These are phyloP conservation scores for Lasiommata megera DNA, from an alignment of 2,888 invertebrate species.

Conservation along the genomic window DNA sequence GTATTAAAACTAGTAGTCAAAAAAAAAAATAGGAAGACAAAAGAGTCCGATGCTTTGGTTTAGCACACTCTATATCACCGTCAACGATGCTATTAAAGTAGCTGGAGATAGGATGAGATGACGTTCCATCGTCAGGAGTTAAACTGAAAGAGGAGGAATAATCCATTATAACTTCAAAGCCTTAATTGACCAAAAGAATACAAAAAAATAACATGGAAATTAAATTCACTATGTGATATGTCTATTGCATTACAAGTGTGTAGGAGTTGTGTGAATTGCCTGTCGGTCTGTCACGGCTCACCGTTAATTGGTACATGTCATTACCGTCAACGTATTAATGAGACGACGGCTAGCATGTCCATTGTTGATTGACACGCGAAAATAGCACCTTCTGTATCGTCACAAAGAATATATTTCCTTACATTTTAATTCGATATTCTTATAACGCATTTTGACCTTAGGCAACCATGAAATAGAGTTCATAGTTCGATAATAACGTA, in stretches of 20 bases:
- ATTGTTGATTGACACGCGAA: slow-evolving; percentile 12
- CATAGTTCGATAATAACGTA: not conserved
- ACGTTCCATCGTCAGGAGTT: too few species aligned
- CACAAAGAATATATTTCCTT: slow-evolving; percentile 12
- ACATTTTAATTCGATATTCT: slow-evolving; percentile 2
- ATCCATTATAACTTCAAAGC: too few species aligned
- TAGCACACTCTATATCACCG: too few species aligned
- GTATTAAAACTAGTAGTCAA: too few species aligned
- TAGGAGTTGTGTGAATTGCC: slow-evolving; percentile 43
- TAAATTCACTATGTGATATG: slow-evolving; percentile 4
- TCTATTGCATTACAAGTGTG: slow-evolving; percentile 23
- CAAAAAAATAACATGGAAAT: not conserved
- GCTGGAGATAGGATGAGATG: too few species aligned
- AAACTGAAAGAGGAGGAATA: too few species aligned
- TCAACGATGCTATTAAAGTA: too few species aligned
- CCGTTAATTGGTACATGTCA: slow-evolving; percentile 41
- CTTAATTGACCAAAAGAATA: not conserved
- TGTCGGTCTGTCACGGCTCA: slow-evolving; percentile 37
- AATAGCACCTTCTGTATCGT: slow-evolving; percentile 4
- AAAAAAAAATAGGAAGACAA: too few species aligned
- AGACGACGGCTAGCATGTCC: slow-evolving; percentile 22
- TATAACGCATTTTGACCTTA: not conserved
- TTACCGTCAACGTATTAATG: slow-evolving; percentile 43
- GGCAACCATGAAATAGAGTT: not conserved
- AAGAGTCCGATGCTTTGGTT: too few species aligned